Base-by-base conservation (phyloP, 2,888 invertebrate species). In the Acanthosoma haemorrhoidale region DNA sequence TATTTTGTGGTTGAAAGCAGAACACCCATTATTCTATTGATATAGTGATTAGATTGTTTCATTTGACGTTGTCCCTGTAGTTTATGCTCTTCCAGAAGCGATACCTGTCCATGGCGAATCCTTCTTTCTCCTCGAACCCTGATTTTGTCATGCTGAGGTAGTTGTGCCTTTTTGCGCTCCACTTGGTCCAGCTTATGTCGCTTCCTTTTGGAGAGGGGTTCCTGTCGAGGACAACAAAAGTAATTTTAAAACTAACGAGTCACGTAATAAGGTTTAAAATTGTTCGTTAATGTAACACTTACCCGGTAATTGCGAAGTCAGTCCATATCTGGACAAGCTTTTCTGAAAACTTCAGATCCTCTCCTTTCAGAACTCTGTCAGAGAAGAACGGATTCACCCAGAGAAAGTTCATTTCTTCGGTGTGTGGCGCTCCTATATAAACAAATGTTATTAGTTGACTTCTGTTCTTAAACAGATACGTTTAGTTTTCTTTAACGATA, bases 261-360 rank as follows among this genome's bases (percentile, higher is more conserved):
- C n/a, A n/a, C n/a, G n/a, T n/a, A n/a, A n/a, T n/a, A n/a, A n/a
- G n/a, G n/a, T n/a, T n/a, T 51, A 25, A 43, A 43, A 21, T n/a
- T n/a, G n/a, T n/a, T n/a, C n/a, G n/a, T n/a, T n/a, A n/a, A n/a
- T n/a, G n/a, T n/a, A n/a, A n/a, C n/a, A 51, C 51, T 25, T 25
- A 71, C 71, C 71, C 71, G 16, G 34, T 16, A 18, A 38, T 43
- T 2, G 69, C 69, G 25, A 71, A 71, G 29, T 69, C 51, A 2
- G 69, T 32, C 64, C 64, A 69, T 9, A 58, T 25, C 43, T 69
- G 18, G 6, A 69, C 66, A 4, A 71, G 32, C 4, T 31, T 38
- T 43, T 64, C 43, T 2, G 71, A 71, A 34, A 71, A 66, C 31
- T 41, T 6, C 4, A 71, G 43, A 59, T 71, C 69, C 1, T 31